phyloP scores from a whole-genome alignment of 2,113 vertebrate species.

The Chunga burmeisteri region DNA sequence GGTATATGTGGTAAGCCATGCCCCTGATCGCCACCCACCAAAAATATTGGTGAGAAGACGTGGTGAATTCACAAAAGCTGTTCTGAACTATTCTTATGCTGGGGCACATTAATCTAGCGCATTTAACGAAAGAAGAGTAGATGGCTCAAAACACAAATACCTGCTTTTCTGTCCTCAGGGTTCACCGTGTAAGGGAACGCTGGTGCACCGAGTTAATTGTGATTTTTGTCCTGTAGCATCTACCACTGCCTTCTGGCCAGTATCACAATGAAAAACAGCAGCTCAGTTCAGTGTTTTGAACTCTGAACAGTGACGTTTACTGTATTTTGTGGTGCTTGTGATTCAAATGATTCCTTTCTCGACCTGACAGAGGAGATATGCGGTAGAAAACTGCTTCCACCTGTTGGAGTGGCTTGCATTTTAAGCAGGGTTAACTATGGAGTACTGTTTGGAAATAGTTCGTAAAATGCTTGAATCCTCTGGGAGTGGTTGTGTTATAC shows the following conservation, averaged over 20 bases:
- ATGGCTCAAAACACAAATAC: not conserved
- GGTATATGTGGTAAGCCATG: not conserved
- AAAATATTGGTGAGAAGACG: not conserved
- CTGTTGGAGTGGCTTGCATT: constrained; percentile 63
- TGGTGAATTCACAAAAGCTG: not conserved
- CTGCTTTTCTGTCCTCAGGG: not conserved
- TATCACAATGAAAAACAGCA: not conserved
- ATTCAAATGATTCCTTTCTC: constrained; percentile 40
- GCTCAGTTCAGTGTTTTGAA: constrained; percentile 23
- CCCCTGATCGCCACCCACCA: not conserved
- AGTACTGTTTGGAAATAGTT: constrained; percentile 78
- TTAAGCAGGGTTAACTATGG: constrained; percentile 69
- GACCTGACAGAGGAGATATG: constrained; percentile 44
- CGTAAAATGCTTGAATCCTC: constrained; percentile 65
- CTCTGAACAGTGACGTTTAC: not conserved
- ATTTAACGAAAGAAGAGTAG: not conserved
- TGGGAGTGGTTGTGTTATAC: constrained; percentile 10
- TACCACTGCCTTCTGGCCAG: not conserved
- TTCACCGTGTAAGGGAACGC: not conserved
- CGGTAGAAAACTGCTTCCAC: constrained; percentile 69
- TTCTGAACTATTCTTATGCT: not conserved
- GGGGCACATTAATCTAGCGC: not conserved
- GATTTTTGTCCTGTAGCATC: not conserved
- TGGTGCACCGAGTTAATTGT: not conserved
- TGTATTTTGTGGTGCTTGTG: not conserved